Evolutionary conservation across 2,113 vertebrate species (phyloP).

Genomic region (Centrocercus urophasianus): DNA sequence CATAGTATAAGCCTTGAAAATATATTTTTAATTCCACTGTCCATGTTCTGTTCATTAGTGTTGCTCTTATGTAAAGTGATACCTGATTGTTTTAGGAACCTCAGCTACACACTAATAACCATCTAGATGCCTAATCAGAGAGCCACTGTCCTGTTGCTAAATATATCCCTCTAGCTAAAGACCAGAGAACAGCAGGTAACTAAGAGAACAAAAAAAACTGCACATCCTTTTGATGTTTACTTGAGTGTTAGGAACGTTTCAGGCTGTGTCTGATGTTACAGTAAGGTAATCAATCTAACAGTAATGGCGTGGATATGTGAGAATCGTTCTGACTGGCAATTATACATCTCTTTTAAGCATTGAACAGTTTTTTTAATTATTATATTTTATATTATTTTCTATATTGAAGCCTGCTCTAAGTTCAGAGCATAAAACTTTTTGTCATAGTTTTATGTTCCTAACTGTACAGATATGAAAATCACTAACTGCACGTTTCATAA

Average conservation of each 20-base stretch:
- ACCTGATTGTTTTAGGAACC: neutral
- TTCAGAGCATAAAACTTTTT: neutral
- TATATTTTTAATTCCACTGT: neutral
- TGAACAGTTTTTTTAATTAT: neutral
- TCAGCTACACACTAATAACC: neutral
- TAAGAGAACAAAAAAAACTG: neutral
- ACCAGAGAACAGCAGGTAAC: neutral
- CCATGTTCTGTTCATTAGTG: neutral
- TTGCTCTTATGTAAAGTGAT: neutral
- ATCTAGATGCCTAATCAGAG: neutral
- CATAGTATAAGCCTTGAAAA: neutral
- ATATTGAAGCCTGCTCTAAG: neutral
- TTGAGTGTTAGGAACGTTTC: neutral
- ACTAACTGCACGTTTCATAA: neutral
- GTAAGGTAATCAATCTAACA: neutral
- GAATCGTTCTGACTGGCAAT: neutral
- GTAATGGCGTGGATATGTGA: neutral
- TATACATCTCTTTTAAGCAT: neutral
- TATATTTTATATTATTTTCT: neutral
- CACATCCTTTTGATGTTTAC: neutral
- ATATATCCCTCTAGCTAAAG: neutral
- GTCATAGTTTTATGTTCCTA: neutral
- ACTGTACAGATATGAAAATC: neutral
- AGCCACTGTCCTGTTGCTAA: neutral
- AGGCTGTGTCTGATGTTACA: neutral